Conservation (phyloP, 2,888 invertebrate species). For the Sisyra nigra region DNA sequence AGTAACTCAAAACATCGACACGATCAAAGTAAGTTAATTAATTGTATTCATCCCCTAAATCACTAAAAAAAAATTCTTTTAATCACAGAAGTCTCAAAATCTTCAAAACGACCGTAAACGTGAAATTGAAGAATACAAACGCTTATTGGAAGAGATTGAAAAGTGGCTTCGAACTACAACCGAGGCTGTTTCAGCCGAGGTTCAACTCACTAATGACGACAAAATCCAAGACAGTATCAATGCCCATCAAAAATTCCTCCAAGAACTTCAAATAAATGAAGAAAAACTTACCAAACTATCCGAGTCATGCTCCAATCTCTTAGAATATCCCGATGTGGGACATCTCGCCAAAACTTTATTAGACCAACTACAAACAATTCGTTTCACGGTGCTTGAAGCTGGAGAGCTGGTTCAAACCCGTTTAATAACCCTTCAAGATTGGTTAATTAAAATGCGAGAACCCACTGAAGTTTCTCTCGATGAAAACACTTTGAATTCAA, state of each 20-base stretch:
- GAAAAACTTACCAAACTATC: constrained; percentile 30
- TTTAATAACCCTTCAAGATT: constrained; percentile 34
- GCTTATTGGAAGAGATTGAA: constrained; percentile 34
- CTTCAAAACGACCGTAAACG: constrained; percentile 33
- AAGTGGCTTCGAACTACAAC: constrained; percentile 33
- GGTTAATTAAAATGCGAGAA: constrained; percentile 27
- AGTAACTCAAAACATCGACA: constrained; percentile 46
- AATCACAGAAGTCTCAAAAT: constrained; percentile 33
- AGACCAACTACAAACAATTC: constrained; percentile 38
- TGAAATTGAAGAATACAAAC: constrained; percentile 36
- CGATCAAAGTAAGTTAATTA: constrained; percentile 28
- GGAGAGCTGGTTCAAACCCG: constrained; percentile 41
- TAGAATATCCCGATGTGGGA: constrained; percentile 30
- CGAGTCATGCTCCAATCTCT: constrained; percentile 30
- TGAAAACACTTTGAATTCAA: constrained; percentile 48
- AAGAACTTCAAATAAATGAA: constrained; percentile 30
- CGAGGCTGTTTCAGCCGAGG: constrained; percentile 19
- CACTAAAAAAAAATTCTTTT: background rate
- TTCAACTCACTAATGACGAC: constrained; percentile 16
- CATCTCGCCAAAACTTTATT: constrained; percentile 30
- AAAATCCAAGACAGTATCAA: constrained; percentile 21
- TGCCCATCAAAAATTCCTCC: constrained; percentile 20
- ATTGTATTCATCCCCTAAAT: background rate
- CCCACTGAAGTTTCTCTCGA: constrained; percentile 37
- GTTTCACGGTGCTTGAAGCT: constrained; percentile 41